Evolutionary conservation across 2,888 invertebrate species (phyloP).

Genomic region (Eilema depressum): DNA sequence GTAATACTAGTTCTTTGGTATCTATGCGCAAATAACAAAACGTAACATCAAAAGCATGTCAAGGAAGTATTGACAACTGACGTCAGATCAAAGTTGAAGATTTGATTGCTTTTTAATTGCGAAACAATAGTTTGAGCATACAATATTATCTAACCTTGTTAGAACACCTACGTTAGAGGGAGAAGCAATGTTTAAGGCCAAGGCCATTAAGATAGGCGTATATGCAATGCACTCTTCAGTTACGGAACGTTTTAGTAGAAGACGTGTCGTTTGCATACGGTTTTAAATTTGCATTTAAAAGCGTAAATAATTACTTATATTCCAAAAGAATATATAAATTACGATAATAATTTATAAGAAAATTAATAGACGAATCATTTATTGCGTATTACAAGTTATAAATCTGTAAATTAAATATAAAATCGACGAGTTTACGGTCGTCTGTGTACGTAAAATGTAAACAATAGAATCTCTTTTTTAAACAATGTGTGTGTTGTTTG

Average conservation of each 20-base stretch:
- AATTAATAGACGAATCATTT: constrained; percentile 13
- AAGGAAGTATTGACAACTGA: not conserved
- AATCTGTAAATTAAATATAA: constrained; percentile 26
- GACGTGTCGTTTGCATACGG: constrained; percentile 44
- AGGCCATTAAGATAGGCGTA: constrained; percentile 4
- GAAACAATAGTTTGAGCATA: constrained; percentile 37
- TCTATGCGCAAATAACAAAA: not conserved
- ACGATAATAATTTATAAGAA: constrained; percentile 1
- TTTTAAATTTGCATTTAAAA: constrained; percentile 34
- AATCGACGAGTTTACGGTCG: constrained; percentile 23
- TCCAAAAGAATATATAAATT: not conserved
- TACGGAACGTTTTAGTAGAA: constrained; percentile 32
- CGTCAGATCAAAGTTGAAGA: not conserved
- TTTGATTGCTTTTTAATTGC: constrained; percentile 11
- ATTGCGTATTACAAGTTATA: constrained; percentile 3
- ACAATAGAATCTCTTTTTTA: constrained; percentile 59
- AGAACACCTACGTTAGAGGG: constrained; percentile 18
- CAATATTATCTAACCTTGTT: constrained; percentile 30
- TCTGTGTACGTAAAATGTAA: constrained; percentile 59
- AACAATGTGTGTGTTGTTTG: constrained; percentile 59
- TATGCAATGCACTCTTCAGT: constrained; percentile 12
- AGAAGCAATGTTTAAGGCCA: constrained; percentile 40
- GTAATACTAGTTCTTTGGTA: not conserved
- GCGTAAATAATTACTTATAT: not conserved
- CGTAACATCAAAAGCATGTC: not conserved